Base-by-base conservation (phyloP, 2,113 vertebrate species). In the Calypte anna region DNA sequence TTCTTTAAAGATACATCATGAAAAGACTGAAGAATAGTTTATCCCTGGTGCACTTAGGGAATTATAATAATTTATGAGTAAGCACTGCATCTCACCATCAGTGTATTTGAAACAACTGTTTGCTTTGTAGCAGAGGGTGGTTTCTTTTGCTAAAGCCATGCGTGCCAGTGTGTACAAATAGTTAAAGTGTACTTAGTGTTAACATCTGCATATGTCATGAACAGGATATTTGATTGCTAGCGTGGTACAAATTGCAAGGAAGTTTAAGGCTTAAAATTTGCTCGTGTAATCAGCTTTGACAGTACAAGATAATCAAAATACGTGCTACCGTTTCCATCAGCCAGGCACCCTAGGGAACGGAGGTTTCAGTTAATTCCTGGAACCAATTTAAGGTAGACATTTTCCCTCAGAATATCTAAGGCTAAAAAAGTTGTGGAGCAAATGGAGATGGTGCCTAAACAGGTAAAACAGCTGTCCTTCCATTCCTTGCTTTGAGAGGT, bases 291-390 rank as follows among this genome's bases (percentile, higher is more conserved):
- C 93, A 94, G 87, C 66, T 85, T 89, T 91, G 75, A 66, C 75
- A 80, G 88, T 77, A 79, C 48, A 54, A 33, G n/a, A 51, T 95
- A 92, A 94, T 91, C 84, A 93, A 79, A 79, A 55, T 81, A 74
- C 2, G 7, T 31, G 58, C 58, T 79, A 53, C 58, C 1, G 0
- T 89, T 90, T 66, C 62, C 46, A 72, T 89, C 67, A 92, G 74
- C 44, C 77, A 69, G 78, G 30, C 67, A 4, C 78, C 31, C 31
- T 58, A 69, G 87, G 75, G 91, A 93, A 27, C 55, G 44, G 72
- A 20, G 53, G n/a, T 64, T 84, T 88, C 19, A 4, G 24, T 64
- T 85, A 93, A 58, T 87, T 89, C 63, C 72, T 66, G 75, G 30
- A 91, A 73, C 82, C 67, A 82, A 0, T 79, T 85, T 64, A 54